A percentile compares a stretch with the other conserved stretches of the same genome.
Evolutionary conservation across 2,888 invertebrate species (phyloP).

Genomic region (Microplitis manilae): DNA sequence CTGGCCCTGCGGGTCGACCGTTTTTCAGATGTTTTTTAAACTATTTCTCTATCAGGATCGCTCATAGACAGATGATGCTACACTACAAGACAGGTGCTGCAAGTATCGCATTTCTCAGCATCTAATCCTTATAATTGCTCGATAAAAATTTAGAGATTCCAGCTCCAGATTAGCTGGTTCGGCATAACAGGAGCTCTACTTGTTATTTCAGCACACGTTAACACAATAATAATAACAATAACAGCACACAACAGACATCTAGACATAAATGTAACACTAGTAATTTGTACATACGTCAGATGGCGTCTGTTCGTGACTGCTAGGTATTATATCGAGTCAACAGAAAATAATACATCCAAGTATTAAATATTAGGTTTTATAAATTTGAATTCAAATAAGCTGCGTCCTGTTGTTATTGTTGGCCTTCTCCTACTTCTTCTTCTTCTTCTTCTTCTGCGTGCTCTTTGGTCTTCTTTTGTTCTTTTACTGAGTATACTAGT

Average conservation of each 20-base stretch:
- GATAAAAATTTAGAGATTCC: neutral
- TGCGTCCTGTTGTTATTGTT: slow-evolving; percentile 38
- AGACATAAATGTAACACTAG: slow-evolving; percentile 44
- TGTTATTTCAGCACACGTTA: neutral
- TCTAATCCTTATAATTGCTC: neutral
- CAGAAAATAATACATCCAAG: slow-evolving; percentile 28
- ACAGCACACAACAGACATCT: slow-evolving; percentile 29
- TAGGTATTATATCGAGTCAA: slow-evolving; percentile 60
- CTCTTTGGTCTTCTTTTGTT: slow-evolving; percentile 13
- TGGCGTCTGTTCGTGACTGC: slow-evolving; percentile 69
- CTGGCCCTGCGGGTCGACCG: no score
- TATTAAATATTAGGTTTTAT: slow-evolving; percentile 38
- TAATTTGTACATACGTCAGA: slow-evolving; percentile 68
- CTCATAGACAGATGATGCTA: neutral
- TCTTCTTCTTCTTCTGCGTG: slow-evolving; percentile 14
- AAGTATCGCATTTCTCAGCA: neutral
- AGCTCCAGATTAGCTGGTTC: neutral
- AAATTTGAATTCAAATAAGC: slow-evolving; percentile 69
- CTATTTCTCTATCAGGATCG: no score
- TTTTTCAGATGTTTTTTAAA: no score
- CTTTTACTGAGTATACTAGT: slow-evolving; percentile 8
- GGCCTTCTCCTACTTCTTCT: slow-evolving; percentile 4
- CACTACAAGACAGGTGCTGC: neutral
- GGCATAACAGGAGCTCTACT: neutral
- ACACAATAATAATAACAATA: slow-evolving; percentile 7